These are phyloP conservation scores for Parus major DNA, from an alignment of 2,113 vertebrate genomes.

Conservation along the genomic window DNA sequence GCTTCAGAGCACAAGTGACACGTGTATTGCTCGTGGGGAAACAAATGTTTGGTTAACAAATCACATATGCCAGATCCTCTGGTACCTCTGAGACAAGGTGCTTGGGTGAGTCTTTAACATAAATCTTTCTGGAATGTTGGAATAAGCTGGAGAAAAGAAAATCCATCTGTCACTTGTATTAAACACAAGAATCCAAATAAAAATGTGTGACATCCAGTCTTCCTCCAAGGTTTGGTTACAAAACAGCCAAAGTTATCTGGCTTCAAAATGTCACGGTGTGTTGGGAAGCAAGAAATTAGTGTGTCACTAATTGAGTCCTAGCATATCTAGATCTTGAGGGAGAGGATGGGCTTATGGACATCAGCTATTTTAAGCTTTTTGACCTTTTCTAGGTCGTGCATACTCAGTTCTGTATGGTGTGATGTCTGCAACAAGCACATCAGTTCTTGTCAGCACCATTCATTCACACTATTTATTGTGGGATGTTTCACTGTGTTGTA, in stretches of 20 bases:
- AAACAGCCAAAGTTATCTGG: background rate
- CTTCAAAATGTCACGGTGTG: background rate
- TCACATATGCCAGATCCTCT: background rate
- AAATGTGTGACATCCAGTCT: background rate
- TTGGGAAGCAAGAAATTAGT: background rate
- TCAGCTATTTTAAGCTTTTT: conserved; percentile 48
- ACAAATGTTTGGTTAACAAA: background rate
- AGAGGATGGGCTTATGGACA: background rate
- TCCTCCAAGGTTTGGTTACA: background rate
- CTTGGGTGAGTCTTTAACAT: background rate
- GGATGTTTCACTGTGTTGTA: background rate
- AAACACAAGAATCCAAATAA: background rate
- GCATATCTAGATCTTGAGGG: background rate
- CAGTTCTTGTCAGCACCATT: background rate
- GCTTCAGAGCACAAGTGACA: background rate
- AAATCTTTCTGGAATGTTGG: background rate
- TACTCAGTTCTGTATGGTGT: background rate
- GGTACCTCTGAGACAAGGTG: conserved; percentile 25
- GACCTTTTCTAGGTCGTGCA: background rate
- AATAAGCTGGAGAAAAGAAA: conserved; percentile 32
- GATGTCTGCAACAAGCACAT: background rate
- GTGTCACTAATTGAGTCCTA: background rate
- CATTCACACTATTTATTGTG: background rate
- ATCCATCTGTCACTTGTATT: conserved; percentile 16
- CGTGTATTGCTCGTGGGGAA: background rate